phyloP scores from a whole-genome alignment of 2,888 invertebrate genomes.

The Dascillus cervinus region DNA sequence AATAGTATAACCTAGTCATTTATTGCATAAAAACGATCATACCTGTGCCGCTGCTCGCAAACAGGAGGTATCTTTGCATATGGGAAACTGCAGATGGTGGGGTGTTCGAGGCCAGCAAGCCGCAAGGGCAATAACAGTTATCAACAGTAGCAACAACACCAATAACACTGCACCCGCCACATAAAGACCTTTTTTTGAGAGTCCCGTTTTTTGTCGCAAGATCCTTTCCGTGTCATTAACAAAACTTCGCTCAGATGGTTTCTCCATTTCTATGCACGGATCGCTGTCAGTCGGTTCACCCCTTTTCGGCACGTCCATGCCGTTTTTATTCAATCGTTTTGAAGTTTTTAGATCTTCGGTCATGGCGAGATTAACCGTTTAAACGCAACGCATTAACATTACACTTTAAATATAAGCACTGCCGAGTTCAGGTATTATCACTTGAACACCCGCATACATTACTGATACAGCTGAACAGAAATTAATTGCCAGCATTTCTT shows the following conservation, averaged over 20 bases:
- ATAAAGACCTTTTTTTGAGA: slow-evolving; percentile 28
- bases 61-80: slow-evolving; percentile 44
- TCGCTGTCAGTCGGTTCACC: slow-evolving; percentile 26
- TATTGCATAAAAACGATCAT: too few species aligned
- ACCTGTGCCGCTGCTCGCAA: slow-evolving; percentile 47
- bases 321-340: slow-evolving; percentile 18
- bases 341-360: too few species aligned
- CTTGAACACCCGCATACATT: too few species aligned
- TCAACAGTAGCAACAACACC: slow-evolving; percentile 38
- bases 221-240: slow-evolving; percentile 22
- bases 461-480: too few species aligned
- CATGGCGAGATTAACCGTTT: too few species aligned
- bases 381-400: too few species aligned
- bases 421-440: too few species aligned
- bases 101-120: slow-evolving; percentile 43
- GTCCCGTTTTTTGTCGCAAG: slow-evolving; percentile 28
- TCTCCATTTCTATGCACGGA: slow-evolving; percentile 28
- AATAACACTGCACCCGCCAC: slow-evolving; percentile 25
- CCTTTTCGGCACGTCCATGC: slow-evolving; percentile 16
- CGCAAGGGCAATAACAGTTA: slow-evolving; percentile 42
- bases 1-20: too few species aligned
- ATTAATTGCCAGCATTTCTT: too few species aligned
- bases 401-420: too few species aligned
- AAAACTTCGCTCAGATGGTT: slow-evolving; percentile 12
- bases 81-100: slow-evolving; percentile 36